phyloP scores from a whole-genome alignment of 2,113 vertebrate genomes.

The Campylorhamphus procurvoides region DNA sequence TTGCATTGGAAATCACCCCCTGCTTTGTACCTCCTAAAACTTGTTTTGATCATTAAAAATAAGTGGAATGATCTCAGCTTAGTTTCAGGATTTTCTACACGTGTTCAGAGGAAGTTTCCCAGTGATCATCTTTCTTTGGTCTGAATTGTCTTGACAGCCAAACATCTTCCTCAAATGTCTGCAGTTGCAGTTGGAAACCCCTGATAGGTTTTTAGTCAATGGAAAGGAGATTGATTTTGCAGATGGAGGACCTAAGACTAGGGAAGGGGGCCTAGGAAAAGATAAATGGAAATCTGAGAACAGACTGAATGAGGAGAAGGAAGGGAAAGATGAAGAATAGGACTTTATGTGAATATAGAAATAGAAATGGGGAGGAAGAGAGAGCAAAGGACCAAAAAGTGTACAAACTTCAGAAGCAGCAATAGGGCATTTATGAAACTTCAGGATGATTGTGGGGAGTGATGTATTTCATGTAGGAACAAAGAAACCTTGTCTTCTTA shows the following conservation, averaged over 20 bases:
- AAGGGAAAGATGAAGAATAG: not conserved
- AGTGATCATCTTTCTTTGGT: not conserved
- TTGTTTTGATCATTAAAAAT: not conserved
- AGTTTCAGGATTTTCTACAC: not conserved
- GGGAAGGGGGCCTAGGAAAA: not conserved
- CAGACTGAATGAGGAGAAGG: not conserved
- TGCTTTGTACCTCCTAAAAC: not conserved
- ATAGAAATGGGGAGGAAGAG: rapidly evolving
- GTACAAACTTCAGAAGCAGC: not conserved
- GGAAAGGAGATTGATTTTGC: not conserved
- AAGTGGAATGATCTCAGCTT: not conserved
- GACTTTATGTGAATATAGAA: not conserved
- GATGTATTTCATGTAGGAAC: not conserved
- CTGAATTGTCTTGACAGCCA: not conserved
- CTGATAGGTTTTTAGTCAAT: not conserved
- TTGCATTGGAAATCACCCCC: not conserved
- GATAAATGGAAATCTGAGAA: not conserved
- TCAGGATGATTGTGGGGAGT: not conserved
- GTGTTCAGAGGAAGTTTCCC: not conserved
- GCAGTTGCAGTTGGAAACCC: not conserved
- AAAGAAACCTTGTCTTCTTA: not conserved
- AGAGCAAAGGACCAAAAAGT: not conserved
- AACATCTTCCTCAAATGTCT: not conserved
- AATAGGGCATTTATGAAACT: not conserved
- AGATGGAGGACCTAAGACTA: not conserved